Conservation (phyloP, 2,888 invertebrate species). For the Cryptocephalus primarius region DNA sequence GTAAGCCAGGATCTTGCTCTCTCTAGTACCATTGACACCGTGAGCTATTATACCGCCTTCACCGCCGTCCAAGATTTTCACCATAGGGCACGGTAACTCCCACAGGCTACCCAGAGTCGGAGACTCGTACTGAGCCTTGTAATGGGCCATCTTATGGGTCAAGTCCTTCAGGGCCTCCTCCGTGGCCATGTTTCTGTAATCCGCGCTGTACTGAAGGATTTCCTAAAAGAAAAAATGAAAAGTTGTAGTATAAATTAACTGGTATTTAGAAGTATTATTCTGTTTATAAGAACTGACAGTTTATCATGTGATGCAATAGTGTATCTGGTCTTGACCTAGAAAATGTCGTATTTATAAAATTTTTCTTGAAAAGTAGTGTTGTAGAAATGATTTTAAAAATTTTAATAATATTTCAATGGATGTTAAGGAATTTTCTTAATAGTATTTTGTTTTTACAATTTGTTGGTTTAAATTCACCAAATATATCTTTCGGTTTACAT, state of each 20-base stretch:
- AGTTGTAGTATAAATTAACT: no score
- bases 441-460: no score
- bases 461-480: no score
- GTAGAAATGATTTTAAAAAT: not conserved
- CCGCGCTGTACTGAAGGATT: slow-evolving; percentile 76
- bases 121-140: slow-evolving; percentile 69
- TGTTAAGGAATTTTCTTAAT: no score
- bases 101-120: slow-evolving; percentile 45
- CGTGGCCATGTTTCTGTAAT: slow-evolving; percentile 71
- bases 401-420: not conserved
- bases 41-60: slow-evolving; percentile 61
- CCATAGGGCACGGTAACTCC: slow-evolving; percentile 40
- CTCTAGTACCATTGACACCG: slow-evolving; percentile 66
- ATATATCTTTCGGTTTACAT: no score
- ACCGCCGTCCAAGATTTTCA: slow-evolving; percentile 45
- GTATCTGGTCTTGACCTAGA: no score
- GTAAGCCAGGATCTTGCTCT: slow-evolving; percentile 77
- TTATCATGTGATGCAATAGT: no score
- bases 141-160: slow-evolving; percentile 72
- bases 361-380: not conserved
- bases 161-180: slow-evolving; percentile 72
- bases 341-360: no score
- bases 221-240: slow-evolving; percentile 35
- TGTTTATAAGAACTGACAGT: no score
- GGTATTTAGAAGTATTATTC: no score